Conservation (phyloP, 2,888 invertebrate genomes). For the Conistra vaccinii region DNA sequence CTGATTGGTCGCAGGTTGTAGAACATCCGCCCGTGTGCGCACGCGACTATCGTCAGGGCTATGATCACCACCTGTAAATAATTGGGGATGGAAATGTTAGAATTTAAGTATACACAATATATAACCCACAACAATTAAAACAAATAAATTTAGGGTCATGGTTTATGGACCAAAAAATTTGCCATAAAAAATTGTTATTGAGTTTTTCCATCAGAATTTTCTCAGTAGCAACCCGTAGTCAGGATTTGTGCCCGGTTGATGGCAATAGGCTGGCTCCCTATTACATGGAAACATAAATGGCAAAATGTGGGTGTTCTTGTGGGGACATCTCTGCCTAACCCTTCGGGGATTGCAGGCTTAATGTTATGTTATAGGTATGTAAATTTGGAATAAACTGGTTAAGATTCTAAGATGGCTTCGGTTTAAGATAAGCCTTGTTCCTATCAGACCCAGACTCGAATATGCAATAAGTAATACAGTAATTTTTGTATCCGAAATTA, state of each 20-base stretch:
- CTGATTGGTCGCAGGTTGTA: constrained; percentile 68
- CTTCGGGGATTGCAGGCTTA: too few relatives aligned
- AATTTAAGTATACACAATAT: too few relatives aligned
- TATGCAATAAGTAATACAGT: too few relatives aligned
- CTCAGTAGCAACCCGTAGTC: background rate
- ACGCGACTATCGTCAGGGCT: constrained; percentile 75
- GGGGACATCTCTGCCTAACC: background rate
- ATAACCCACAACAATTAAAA: too few relatives aligned
- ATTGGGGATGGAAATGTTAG: background rate
- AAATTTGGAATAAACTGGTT: background rate
- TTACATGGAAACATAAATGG: background rate
- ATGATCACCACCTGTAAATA: constrained; percentile 77
- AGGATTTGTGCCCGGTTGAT: background rate
- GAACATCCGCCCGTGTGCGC: constrained; percentile 75
- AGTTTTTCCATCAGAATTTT: background rate
- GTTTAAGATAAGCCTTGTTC: background rate
- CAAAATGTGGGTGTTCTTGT: background rate
- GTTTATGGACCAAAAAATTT: background rate
- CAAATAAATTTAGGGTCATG: background rate
- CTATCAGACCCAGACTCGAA: background rate
- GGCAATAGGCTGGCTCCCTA: too few relatives aligned
- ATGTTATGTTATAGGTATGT: background rate
- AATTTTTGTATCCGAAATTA: constrained; percentile 22
- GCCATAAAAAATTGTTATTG: background rate
- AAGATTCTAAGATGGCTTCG: background rate